Percentiles rank a stretch among this genome's conserved stretches.
Evolutionary conservation across 2,888 invertebrate species (phyloP).

Genomic region (Phengaris arion): DNA sequence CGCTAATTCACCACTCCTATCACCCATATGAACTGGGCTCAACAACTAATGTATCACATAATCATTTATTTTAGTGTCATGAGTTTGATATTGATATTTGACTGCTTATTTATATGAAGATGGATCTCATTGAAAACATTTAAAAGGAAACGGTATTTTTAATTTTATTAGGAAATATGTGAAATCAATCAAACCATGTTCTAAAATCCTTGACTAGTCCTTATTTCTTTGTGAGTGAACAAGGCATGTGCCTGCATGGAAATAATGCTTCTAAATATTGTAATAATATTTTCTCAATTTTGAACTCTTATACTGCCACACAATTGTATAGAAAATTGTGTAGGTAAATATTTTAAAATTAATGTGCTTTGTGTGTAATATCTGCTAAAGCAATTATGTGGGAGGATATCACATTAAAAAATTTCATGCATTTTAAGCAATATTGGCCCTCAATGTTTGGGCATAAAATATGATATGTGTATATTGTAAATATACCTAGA

Average conservation of each 20-base stretch:
- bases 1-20: constrained; percentile 49
- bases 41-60: constrained; percentile 50
- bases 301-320: constrained; percentile 4
- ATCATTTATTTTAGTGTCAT: constrained; percentile 57
- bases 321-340: constrained; percentile 20
- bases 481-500: constrained; percentile 73
- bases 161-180: constrained; percentile 37
- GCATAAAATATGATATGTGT: constrained; percentile 63
- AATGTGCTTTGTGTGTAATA: constrained; percentile 54
- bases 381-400: constrained; percentile 59
- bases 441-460: constrained; percentile 55
- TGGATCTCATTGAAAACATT: constrained; percentile 41
- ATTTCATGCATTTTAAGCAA: constrained; percentile 51
- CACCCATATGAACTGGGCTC: constrained; percentile 49
- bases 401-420: constrained; percentile 46
- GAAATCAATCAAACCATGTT: constrained; percentile 41
- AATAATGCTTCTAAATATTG: constrained; percentile 9
- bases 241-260: constrained; percentile 13
- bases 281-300: constrained; percentile 17
- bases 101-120: constrained; percentile 41
- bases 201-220: constrained; percentile 30
- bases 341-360: constrained; percentile 17
- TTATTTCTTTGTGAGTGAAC: constrained; percentile 32
- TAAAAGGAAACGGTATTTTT: constrained; percentile 34
- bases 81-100: constrained; percentile 25